phyloP scores from a whole-genome alignment of 1,140 invertebrate species.

The Pogonomyrmex californicus region DNA sequence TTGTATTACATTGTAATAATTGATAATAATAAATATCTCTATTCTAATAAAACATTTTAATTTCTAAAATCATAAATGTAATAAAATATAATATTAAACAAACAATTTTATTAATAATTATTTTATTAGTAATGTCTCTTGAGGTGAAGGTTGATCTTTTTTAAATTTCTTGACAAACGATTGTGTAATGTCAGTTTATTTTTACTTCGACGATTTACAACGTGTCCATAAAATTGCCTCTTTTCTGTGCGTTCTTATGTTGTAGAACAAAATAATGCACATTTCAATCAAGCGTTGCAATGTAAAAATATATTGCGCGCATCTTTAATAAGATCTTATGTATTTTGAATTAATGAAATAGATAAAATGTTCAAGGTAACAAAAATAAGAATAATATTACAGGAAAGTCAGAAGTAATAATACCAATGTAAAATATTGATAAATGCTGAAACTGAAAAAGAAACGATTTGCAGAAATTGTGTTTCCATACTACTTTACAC shows the following conservation, averaged over 20 bases:
- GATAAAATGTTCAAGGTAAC: neutral
- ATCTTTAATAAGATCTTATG: slow-evolving; percentile 18
- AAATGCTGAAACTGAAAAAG: neutral
- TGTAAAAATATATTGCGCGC: neutral
- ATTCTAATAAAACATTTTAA: neutral
- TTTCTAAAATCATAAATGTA: too few relatives aligned
- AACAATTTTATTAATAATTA: neutral
- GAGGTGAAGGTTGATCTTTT: neutral
- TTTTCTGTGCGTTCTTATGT: neutral
- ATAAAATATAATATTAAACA: neutral
- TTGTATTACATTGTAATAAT: too few relatives aligned
- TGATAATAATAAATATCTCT: neutral
- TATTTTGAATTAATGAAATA: slow-evolving; percentile 34
- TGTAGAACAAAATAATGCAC: slow-evolving; percentile 30
- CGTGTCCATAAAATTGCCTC: neutral
- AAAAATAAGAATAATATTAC: slow-evolving; percentile 17
- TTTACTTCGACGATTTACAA: neutral
- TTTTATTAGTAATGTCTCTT: neutral
- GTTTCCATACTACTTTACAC: neutral
- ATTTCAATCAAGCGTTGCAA: neutral
- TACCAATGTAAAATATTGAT: neutral
- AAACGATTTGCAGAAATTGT: neutral
- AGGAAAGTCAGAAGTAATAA: neutral
- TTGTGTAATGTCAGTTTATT: neutral
- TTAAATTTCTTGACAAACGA: neutral